Conservation (phyloP, 2,113 vertebrate species). For the Lasiurus borealis region DNA sequence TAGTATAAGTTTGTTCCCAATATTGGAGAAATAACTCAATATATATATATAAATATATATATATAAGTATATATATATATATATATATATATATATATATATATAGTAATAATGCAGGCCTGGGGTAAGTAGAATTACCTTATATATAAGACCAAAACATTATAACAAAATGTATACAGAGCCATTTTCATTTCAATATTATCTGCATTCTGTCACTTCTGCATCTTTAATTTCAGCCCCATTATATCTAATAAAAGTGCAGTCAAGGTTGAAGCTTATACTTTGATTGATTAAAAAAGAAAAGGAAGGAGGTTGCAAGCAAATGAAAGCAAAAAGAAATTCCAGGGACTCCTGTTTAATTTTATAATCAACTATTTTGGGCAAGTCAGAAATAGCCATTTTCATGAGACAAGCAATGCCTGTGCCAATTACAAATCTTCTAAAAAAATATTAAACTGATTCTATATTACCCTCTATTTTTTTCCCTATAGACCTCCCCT, state of each 20-base stretch:
- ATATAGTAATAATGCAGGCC: not conserved
- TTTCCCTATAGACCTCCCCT: too few relatives aligned
- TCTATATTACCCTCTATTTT: not conserved
- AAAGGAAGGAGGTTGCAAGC: not conserved
- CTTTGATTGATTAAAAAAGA: slow-evolving; percentile 21
- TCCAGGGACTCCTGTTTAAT: slow-evolving; percentile 6
- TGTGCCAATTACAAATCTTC: slow-evolving; percentile 16
- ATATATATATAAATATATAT: too few relatives aligned
- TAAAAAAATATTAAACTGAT: not conserved
- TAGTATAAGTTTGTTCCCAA: slow-evolving; percentile 39
- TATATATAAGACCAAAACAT: slow-evolving; percentile 11
- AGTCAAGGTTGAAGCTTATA: not conserved
- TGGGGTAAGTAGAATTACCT: not conserved
- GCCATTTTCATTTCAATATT: slow-evolving; percentile 18
- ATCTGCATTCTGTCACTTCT: not conserved
- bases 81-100: slow-evolving; percentile 25
- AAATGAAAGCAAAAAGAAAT: slow-evolving; percentile 51
- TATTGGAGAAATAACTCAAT: slow-evolving; percentile 10
- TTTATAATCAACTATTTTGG: slow-evolving; percentile 33
- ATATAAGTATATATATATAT: slow-evolving; percentile 11
- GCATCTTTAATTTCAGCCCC: slow-evolving; percentile 30
- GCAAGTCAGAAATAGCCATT: not conserved
- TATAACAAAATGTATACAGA: slow-evolving; percentile 22
- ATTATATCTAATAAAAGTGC: slow-evolving; percentile 35
- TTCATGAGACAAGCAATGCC: not conserved